Percentiles rank a stretch among this genome's conserved stretches.
Conservation (phyloP, 2,113 vertebrate genomes). For the Coturnix japonica region DNA sequence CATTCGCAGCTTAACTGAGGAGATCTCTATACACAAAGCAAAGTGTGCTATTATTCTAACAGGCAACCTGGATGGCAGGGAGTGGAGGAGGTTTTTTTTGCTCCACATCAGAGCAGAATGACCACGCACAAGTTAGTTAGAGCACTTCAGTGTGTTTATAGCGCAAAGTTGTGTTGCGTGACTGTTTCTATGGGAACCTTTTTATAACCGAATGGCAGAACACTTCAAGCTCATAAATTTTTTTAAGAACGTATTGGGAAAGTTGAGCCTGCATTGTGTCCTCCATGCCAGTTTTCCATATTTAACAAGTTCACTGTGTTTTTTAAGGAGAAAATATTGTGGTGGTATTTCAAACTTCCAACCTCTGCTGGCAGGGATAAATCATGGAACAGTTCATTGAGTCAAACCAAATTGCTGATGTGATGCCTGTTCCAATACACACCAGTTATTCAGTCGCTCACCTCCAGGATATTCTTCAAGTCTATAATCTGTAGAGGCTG, state of each 20-base stretch:
- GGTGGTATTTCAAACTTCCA: background rate
- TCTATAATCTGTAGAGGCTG: background rate
- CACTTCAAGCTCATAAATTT: background rate
- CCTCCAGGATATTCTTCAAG: background rate
- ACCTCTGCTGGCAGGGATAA: background rate
- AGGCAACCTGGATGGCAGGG: background rate
- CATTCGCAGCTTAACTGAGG: background rate
- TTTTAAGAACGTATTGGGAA: background rate
- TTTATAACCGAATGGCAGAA: constrained; percentile 14
- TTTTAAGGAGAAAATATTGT: background rate
- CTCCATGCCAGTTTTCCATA: constrained; percentile 9
- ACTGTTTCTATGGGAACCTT: constrained; percentile 52
- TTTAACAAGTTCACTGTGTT: background rate
- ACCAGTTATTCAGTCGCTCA: background rate
- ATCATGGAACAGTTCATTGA: background rate
- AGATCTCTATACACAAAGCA: background rate
- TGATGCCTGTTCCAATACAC: background rate
- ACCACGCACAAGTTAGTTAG: background rate
- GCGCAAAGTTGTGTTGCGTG: background rate
- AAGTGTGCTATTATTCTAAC: background rate
- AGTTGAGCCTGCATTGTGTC: background rate
- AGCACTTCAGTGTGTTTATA: background rate
- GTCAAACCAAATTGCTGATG: background rate
- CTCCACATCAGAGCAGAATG: background rate
- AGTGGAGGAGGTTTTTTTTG: background rate